Evolutionary conservation across 2,113 vertebrate genomes (phyloP), one percentile per base, ranked within the genome.

Genomic region (Anolis carolinensis): DNA sequence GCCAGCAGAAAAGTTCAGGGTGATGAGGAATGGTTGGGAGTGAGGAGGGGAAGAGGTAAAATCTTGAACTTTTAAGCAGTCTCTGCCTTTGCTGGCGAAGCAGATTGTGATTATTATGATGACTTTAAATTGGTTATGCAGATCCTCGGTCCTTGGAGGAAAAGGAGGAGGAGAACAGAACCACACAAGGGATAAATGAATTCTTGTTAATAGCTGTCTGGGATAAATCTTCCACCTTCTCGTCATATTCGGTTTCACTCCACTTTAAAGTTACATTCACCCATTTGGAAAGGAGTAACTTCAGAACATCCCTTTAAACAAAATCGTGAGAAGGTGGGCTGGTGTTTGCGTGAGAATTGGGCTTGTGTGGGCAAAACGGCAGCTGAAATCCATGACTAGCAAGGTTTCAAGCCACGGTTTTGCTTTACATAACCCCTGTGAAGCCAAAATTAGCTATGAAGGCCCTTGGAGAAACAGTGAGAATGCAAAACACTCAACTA

Each of bases 11-110:
- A 92, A 87, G 91, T 85, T 90, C 81, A 63, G 84, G 80, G 87
- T 85, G 77, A 91, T 63, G 92, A 82, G 71, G 39, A 81, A 75
- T 55, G 50, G 13, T 14, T 34, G 4, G 21, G 16, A 10, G 13
- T 3, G 27, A 14, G 4, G 34, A 5, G 1, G 4, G 25, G 23
- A 79, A 23, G 91, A 89, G 48, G 79, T 21, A 30, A 55, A 65
- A 71, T 75, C 90, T 65, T 86, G 83, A 48, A 93, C 83, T 71
- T 90, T 81, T 89, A 83, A 90, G 86, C 55, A 83, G 80, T 80
- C 89, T 72, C 63, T 89, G 83, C 86, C 86, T 87, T 91, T 91
- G 92, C 81, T 6, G 65, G 89, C 89, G 88, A 92, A 94, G 90
- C 87, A 90, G 77, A 91, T 92, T 85, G 74, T 84, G 82, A 79